phyloP scores from a whole-genome alignment of 2,888 invertebrate genomes.

The Plebejus anna region DNA sequence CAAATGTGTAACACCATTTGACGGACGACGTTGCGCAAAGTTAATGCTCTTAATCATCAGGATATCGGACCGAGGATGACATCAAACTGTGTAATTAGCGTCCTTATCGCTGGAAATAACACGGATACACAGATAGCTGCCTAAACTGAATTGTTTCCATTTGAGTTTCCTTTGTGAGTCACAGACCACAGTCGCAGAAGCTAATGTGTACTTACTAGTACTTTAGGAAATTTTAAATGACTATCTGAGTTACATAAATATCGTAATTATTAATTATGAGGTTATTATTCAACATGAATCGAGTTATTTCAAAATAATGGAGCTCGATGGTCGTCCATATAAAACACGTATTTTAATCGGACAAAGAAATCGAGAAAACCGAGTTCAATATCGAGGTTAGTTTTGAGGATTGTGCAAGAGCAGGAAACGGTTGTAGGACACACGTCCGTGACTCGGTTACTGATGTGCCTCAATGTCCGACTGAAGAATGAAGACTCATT shows the following conservation, averaged over 20 bases:
- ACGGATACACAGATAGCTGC: conserved; percentile 30
- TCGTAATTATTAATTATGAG: not conserved
- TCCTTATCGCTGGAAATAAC: conserved; percentile 37
- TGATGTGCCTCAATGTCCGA: conserved; percentile 43
- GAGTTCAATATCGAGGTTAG: conserved; percentile 49
- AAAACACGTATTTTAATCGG: conserved; percentile 3
- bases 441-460: conserved; percentile 50
- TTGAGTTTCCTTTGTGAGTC: not conserved
- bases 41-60: conserved; percentile 29
- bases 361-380: conserved; percentile 26
- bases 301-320: conserved; percentile 9
- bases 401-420: conserved; percentile 47
- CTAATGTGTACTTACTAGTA: not conserved
- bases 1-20: conserved; percentile 27
- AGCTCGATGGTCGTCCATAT: not conserved
- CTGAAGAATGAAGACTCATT: conserved; percentile 33
- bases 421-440: conserved; percentile 61
- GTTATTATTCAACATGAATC: conserved; percentile 10
- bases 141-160: not conserved
- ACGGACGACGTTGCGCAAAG: conserved; percentile 22
- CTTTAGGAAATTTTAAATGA: not conserved
- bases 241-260: not conserved
- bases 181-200: not conserved
- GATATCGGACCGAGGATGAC: conserved; percentile 31
- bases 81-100: conserved; percentile 35